A percentile compares a stretch with the other conserved stretches of the same genome.
phyloP scores from a whole-genome alignment of 2,113 vertebrate species.

The Planiliza haematocheilus region DNA sequence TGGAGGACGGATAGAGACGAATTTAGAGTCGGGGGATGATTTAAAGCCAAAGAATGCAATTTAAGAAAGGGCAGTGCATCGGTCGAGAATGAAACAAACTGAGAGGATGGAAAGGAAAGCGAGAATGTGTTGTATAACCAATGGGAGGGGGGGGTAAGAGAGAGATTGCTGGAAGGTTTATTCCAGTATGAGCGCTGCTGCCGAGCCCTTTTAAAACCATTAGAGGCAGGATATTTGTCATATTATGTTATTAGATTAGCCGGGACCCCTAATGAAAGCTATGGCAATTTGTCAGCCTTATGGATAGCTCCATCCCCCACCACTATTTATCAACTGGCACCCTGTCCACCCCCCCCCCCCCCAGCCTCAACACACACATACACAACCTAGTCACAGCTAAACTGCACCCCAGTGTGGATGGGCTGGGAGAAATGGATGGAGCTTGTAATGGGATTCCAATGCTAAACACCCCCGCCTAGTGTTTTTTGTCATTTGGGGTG shows the following conservation, averaged over 20 bases:
- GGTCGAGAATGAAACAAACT: conserved; percentile 29
- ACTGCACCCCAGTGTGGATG: conserved; percentile 64
- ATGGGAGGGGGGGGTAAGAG: conserved; percentile 33
- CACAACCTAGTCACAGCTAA: conserved; percentile 52
- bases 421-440: conserved; percentile 68
- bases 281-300: conserved; percentile 85
- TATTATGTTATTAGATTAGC: conserved; percentile 87
- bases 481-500: conserved; percentile 77
- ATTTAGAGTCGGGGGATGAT: conserved; percentile 50
- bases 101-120: conserved; percentile 20
- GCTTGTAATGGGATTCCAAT: conserved; percentile 81
- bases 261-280: conserved; percentile 84
- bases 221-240: conserved; percentile 84
- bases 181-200: conserved; percentile 50
- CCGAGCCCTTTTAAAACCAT: conserved; percentile 82
- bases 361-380: conserved; percentile 52
- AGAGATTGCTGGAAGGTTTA: conserved; percentile 54
- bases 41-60: conserved; percentile 31
- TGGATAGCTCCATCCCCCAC: conserved; percentile 78
- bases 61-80: conserved; percentile 25
- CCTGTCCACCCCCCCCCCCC: conserved; percentile 65
- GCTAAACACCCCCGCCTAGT: conserved; percentile 75
- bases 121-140: conserved; percentile 52
- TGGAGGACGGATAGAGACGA: conserved; percentile 45
- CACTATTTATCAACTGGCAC: conserved; percentile 81